phyloP scores from a whole-genome alignment of 2,797 vertebrate genomes.

The Anomalospiza imberbis region DNA sequence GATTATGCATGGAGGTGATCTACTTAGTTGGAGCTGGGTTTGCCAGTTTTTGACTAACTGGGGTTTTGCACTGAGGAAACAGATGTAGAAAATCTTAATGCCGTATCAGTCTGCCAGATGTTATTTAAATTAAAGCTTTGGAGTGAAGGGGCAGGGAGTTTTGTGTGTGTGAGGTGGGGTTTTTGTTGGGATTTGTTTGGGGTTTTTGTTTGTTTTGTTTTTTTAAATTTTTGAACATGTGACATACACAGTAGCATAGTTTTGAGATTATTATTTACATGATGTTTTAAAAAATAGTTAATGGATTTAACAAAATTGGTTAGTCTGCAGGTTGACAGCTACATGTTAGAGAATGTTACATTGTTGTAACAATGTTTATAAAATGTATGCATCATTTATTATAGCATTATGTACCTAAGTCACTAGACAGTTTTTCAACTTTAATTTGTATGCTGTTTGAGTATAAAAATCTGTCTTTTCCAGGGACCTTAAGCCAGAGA shows the following conservation, averaged over 20 bases:
- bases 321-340: neutral
- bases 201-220: neutral
- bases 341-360: neutral
- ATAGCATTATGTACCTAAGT: neutral
- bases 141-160: neutral
- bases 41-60: neutral
- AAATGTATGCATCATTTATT: neutral
- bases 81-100: neutral
- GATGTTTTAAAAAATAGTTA: neutral
- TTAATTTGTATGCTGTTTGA: neutral
- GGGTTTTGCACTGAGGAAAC: neutral
- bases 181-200: neutral
- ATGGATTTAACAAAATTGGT: neutral
- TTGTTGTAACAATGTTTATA: neutral
- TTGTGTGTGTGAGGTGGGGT: neutral
- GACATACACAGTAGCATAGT: neutral
- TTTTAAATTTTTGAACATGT: neutral
- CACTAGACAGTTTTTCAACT: neutral
- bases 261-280: neutral
- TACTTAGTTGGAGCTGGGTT: neutral
- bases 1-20: neutral
- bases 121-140: neutral
- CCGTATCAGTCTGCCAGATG: neutral
- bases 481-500: slow-evolving; percentile 99
- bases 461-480: slow-evolving; percentile 52